phyloP scores from a whole-genome alignment of 1,140 invertebrate genomes.

The Drosophila prosaltans region DNA sequence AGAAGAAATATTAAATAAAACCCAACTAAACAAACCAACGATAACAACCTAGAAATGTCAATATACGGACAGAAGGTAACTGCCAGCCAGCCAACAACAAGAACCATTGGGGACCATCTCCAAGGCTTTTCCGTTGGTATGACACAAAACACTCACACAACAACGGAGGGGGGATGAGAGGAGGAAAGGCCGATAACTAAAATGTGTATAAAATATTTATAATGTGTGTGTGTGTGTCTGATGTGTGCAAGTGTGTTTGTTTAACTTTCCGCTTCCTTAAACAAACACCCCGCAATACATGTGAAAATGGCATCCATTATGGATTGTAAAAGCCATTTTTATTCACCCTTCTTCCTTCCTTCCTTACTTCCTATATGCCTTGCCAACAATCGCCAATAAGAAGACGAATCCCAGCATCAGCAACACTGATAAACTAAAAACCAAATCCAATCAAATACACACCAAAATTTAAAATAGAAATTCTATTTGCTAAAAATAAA shows the following conservation, averaged over 20 bases:
- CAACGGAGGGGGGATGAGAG: too few species aligned
- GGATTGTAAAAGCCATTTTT: conserved; percentile 47
- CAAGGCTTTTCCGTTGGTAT: conserved; percentile 43
- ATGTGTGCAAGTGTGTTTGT: conserved; percentile 20
- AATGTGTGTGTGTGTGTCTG: conserved; percentile 26
- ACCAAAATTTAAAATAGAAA: conserved; percentile 50
- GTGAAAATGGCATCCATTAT: conserved; percentile 36
- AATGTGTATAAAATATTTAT: conserved; percentile 49
- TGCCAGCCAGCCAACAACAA: not conserved
- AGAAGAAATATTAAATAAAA: conserved; percentile 3
- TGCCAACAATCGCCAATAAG: conserved; percentile 38
- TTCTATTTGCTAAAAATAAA: conserved; percentile 56
- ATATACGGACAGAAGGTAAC: conserved; percentile 35
- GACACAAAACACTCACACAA: conserved; percentile 25
- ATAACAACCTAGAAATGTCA: conserved; percentile 52
- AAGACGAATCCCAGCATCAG: conserved; percentile 8
- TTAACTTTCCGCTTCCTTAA: conserved; percentile 45
- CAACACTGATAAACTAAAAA: conserved; percentile 23
- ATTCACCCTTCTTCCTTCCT: conserved; percentile 30
- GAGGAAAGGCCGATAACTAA: conserved; percentile 35
- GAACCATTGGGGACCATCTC: conserved; percentile 32
- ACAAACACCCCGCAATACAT: conserved; percentile 20
- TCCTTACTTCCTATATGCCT: not conserved
- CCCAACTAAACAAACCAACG: not conserved
- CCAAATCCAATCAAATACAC: conserved; percentile 45